Evolutionary conservation across 2,888 invertebrate species (phyloP), one percentile per base, ranked within the genome.

Genomic region (Caenorhabditis afra): DNA sequence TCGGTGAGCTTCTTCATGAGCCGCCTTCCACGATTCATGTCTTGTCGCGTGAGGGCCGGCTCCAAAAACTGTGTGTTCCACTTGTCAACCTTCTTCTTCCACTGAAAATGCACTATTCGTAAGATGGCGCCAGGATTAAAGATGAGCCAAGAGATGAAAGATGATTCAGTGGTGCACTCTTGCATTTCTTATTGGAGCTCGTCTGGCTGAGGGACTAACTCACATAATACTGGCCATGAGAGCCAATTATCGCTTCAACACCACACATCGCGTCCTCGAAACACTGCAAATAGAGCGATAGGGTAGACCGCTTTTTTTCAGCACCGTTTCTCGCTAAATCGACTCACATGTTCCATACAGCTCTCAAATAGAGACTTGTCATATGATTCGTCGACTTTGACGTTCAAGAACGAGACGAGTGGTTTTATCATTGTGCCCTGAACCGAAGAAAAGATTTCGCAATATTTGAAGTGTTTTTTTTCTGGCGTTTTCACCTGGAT

Each of bases 381-480:
- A 8, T 73, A 75, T 5, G 81, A 77, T 52, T 83, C 82, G 10
- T 70, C 79, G 23, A 81, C 85, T 91, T 96, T 96, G 5, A 98
- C 96, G 90, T 96, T 96, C 71, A 98, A 93, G 86, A 96, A 94
- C 91, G 94, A 95, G 14, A 98, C 97, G 79, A 98, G 93, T 11
- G 97, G 97, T 90, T 97, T 97, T 89, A 98, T 97, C n/a, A 97
- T 96, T 87, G 97, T 97, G 79, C 98, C 98, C 94, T 94, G 91
- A 20, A 91, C 52, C 1, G 16, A 18, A 22, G 10, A 39, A 5
- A 39, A 16, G 16, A 0, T 73, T 52, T 59, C 5, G 11, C 16
- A 18, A 39, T 20, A 18, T 4, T n/a, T 18, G 16, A 7, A 52
- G 29, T 14, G n/a, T n/a, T n/a, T n/a, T n/a, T n/a, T n/a, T 37